Conservation (phyloP, 1,140 invertebrate species). For the Tetramorium alpestre region DNA sequence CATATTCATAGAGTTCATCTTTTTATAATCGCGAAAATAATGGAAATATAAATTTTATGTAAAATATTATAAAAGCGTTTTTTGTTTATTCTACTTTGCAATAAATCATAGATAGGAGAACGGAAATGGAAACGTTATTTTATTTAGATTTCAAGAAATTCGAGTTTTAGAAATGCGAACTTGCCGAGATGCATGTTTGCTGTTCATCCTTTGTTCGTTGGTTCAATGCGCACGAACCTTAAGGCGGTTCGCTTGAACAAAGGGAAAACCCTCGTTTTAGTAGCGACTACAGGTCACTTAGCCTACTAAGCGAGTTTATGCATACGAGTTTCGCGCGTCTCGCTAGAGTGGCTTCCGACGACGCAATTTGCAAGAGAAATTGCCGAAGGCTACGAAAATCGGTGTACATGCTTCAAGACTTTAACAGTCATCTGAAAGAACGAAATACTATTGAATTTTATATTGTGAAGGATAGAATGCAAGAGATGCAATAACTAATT, state of each 20-base stretch:
- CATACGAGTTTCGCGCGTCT: conserved; percentile 47
- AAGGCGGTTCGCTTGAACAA: conserved; percentile 2
- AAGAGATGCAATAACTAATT: neutral
- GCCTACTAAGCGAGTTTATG: conserved; percentile 45
- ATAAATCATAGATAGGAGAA: neutral
- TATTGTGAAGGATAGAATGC: neutral
- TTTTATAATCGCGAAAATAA: neutral
- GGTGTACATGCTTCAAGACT: neutral
- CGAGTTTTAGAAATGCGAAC: neutral
- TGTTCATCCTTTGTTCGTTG: conserved; percentile 12
- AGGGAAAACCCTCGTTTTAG: conserved; percentile 37
- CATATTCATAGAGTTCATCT: neutral
- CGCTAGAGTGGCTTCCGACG: conserved; percentile 35
- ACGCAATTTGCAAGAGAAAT: conserved; percentile 49
- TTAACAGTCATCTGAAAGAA: neutral
- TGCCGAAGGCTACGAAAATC: conserved; percentile 33
- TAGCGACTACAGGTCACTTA: conserved; percentile 35
- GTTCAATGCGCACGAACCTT: neutral
- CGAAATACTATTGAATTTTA: neutral
- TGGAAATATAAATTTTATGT: neutral
- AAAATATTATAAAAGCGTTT: neutral
- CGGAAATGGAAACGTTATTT: neutral
- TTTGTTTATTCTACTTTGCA: neutral
- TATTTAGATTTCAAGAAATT: conserved; percentile 16
- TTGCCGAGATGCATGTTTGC: neutral